phyloP scores from a whole-genome alignment of 1,140 invertebrate genomes.

The Schlechtendalia chinensis region DNA sequence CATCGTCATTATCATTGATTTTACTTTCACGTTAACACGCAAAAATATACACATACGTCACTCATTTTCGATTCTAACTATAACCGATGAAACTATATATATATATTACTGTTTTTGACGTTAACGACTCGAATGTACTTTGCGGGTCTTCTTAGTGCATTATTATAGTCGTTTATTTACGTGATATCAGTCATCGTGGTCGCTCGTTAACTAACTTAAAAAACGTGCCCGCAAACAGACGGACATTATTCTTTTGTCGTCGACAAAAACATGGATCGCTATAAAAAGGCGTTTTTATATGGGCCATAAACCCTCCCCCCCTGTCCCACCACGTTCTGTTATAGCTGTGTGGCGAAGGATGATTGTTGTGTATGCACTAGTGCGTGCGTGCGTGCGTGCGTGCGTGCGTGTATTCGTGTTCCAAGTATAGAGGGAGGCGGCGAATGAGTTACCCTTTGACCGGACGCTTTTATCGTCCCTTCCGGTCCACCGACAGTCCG shows the following conservation, averaged over 20 bases:
- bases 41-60: background rate
- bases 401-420: no score
- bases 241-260: conserved; percentile 30
- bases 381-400: no score
- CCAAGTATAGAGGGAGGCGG: background rate
- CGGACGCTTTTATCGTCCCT: conserved; percentile 36
- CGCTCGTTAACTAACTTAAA: conserved; percentile 26
- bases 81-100: background rate
- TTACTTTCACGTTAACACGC: conserved; percentile 14
- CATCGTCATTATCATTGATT: background rate
- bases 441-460: background rate
- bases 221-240: conserved; percentile 8
- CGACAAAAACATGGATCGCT: conserved; percentile 15
- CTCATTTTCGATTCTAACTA: conserved; percentile 5
- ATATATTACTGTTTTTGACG: conserved; percentile 15
- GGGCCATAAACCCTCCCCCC: conserved; percentile 2
- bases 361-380: no score
- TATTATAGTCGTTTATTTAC: conserved; percentile 14
- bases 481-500: conserved; percentile 28
- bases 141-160: background rate
- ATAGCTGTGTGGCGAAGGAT: background rate
- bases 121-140: conserved; percentile 19
- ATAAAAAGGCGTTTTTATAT: conserved; percentile 35
- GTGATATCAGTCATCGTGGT: conserved; percentile 33
- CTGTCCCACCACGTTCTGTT: no score